These are phyloP conservation scores for Diachrysia chrysitis DNA, from an alignment of 2,888 invertebrate species.

Conservation along the genomic window DNA sequence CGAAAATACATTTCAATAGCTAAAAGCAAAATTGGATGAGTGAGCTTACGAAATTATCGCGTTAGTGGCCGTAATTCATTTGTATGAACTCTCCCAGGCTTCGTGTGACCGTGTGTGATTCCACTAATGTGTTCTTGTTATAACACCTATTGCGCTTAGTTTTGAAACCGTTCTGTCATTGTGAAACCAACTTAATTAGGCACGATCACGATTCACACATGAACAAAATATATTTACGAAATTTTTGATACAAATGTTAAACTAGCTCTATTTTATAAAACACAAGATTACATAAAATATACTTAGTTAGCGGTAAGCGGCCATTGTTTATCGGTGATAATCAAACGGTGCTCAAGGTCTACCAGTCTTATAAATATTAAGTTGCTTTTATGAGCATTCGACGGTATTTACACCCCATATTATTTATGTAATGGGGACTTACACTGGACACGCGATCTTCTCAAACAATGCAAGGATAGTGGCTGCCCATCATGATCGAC, in stretches of 20 bases:
- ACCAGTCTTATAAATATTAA: conserved; percentile 76
- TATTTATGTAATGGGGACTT: conserved; percentile 88
- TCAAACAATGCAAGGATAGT: conserved; percentile 87
- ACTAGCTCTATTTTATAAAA: conserved; percentile 53
- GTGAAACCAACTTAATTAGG: conserved; percentile 56
- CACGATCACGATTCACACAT: conserved; percentile 73
- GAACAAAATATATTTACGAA: conserved; percentile 51
- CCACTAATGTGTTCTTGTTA: conserved; percentile 80
- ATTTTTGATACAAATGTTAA: conserved; percentile 37
- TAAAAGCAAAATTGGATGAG: conserved; percentile 82
- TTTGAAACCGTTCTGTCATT: conserved; percentile 74
- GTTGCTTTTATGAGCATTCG: conserved; percentile 72
- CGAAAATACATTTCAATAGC: conserved; percentile 88
- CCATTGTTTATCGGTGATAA: conserved; percentile 70
- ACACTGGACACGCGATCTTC: conserved; percentile 85
- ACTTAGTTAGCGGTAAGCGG: conserved; percentile 62
- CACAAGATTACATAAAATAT: conserved; percentile 59
- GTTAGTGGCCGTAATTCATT: conserved; percentile 81
- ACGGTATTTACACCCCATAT: conserved; percentile 79
- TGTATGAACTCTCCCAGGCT: conserved; percentile 82
- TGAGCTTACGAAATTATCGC: conserved; percentile 85
- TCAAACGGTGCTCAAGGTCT: conserved; percentile 74
- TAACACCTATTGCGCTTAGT: conserved; percentile 71
- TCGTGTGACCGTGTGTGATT: conserved; percentile 80
- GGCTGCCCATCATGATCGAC: conserved; percentile 74